Evolutionary conservation across 2,888 invertebrate species (phyloP).

Genomic region (Mesoligia furuncula): DNA sequence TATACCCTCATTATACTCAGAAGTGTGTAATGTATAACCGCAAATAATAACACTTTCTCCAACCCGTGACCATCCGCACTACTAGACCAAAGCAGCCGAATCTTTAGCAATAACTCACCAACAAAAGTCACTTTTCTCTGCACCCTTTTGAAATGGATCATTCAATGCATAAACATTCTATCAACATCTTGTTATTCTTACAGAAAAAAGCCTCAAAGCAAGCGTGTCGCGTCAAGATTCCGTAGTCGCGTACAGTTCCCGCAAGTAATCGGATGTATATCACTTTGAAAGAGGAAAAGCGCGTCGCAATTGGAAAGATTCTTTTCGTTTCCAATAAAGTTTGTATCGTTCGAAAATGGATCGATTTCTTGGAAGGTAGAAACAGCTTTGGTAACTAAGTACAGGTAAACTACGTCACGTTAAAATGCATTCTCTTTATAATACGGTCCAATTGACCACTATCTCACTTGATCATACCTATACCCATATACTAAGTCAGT

Average conservation of each 20-base stretch:
- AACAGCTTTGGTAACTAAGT: background rate
- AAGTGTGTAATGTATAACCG: too few relatives aligned
- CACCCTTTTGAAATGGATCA: background rate
- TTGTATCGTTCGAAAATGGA: background rate
- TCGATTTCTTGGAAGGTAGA: background rate
- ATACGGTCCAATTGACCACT: background rate
- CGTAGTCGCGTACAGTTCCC: background rate
- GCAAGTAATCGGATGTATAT: conserved; percentile 32
- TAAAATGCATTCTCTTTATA: background rate
- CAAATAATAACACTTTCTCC: background rate
- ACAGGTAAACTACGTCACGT: background rate
- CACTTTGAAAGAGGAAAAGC: conserved; percentile 21
- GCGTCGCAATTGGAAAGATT: background rate
- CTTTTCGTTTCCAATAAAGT: conserved; percentile 28
- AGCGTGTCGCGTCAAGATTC: conserved; percentile 1
- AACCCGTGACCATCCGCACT: background rate
- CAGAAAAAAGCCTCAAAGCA: conserved; percentile 10
- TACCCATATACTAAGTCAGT: too few relatives aligned
- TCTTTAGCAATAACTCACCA: too few relatives aligned
- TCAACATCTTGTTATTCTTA: conserved; percentile 2
- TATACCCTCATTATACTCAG: background rate
- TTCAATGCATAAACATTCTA: conserved; percentile 8
- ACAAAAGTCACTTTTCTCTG: background rate
- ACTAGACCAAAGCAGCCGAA: background rate
- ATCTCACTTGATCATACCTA: too few relatives aligned